Evolutionary conservation across 2,113 vertebrate species (phyloP), one percentile per base, ranked within the genome.

Genomic region (Centropus bengalensis): DNA sequence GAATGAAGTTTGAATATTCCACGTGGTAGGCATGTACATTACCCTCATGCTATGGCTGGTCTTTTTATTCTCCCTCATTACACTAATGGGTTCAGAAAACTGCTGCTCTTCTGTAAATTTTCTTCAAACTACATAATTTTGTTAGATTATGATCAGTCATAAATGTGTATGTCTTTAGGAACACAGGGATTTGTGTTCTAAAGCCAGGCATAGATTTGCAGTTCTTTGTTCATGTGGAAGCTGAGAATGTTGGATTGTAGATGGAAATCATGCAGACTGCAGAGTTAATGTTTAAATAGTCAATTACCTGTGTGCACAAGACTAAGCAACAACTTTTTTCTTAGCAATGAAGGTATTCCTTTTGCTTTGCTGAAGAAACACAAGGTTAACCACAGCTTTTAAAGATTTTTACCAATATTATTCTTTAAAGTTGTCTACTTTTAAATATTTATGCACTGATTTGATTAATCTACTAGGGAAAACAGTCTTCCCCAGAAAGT

Each of bases 11-110:
- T 56, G 38, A 21, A 7, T 78, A 68, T 55, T 84, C 54, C 32
- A 5, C 2, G 1, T n/a, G 19, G 1, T 58, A 47, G 51, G 8
- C 10, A 4, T 16, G 3, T 36, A 21, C 0, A 1, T 40, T 76
- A 40, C 22, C 18, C 17, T 93, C 15, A 6, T 54, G 10, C 47
- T 82, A 14, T 2, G 7, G 7, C 24, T 80, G 21, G 27, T 77
- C 9, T 42, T 51, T 60, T 67, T 71, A 22, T 27, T 33, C 12
- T 63, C 16, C 60, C 22, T 38, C 9, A 15, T 78, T 80, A n/a
- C 24, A 28, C 11, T 79, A n/a, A n/a, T 0, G 2, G 1, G 6
- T 69, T 63, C 19, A 76, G 62, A 66, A 64, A 62, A 33, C 44
- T 44, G 5, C 21, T 66, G 23, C 15, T 86, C 10, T 64, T 67